Evolutionary conservation across 2,113 vertebrate species (phyloP).

Genomic region (Campylorhamphus procurvoides): DNA sequence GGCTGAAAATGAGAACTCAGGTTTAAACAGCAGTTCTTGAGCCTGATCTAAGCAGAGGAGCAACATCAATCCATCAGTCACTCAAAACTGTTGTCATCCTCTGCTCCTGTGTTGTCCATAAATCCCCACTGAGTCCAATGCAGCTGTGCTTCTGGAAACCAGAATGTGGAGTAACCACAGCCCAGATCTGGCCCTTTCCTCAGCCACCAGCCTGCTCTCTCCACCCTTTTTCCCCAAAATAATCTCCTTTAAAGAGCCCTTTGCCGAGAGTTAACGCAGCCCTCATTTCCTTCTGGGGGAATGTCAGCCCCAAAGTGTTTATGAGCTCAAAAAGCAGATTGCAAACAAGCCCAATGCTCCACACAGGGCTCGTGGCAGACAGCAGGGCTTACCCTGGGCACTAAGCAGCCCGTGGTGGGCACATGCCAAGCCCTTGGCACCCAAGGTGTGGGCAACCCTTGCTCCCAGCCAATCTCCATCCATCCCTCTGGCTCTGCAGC

Average conservation of each 20-base stretch:
- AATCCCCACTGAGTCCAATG: neutral
- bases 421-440: neutral
- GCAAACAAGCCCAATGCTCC: slow-evolving; percentile 40
- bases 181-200: neutral
- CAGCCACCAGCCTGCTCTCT: neutral
- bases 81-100: neutral
- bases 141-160: neutral
- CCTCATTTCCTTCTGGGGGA: slow-evolving; percentile 9
- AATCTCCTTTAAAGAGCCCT: neutral
- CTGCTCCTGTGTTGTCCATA: neutral
- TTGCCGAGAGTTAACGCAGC: neutral
- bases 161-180: neutral
- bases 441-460: neutral
- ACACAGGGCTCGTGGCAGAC: slow-evolving; percentile 6
- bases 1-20: neutral
- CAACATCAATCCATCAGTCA: neutral
- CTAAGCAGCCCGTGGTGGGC: slow-evolving; percentile 25
- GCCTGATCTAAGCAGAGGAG: neutral
- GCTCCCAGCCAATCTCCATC: neutral
- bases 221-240: neutral
- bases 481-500: neutral
- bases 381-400: slow-evolving; percentile 47
- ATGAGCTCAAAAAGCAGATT: slow-evolving; percentile 53
- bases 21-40: neutral
- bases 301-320: slow-evolving; percentile 16